These are phyloP conservation scores for Crotophaga sulcirostris DNA, from an alignment of 2,113 vertebrate species.

Conservation along the genomic window DNA sequence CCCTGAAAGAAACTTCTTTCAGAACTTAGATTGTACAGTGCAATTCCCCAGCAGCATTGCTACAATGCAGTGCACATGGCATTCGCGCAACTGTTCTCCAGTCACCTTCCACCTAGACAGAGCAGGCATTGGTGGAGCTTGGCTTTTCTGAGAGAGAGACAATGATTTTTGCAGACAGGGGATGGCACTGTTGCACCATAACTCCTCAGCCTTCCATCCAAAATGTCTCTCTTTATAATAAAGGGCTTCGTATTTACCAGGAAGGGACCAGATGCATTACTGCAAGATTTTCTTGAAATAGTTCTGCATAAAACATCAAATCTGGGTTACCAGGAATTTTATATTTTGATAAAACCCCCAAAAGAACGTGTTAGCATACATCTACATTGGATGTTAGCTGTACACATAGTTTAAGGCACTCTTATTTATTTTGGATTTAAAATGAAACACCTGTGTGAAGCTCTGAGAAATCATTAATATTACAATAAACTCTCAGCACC, in stretches of 20 bases:
- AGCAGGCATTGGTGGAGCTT: neutral
- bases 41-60: neutral
- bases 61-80: neutral
- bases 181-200: constrained; percentile 72
- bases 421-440: constrained; percentile 1
- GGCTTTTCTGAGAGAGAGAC: neutral
- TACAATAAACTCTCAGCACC: neutral
- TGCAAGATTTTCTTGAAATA: constrained; percentile 34
- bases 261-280: neutral
- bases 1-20: neutral
- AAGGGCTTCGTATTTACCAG: constrained; percentile 38
- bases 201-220: neutral
- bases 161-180: constrained; percentile 52
- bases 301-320: neutral
- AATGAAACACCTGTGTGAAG: neutral
- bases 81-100: neutral
- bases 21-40: neutral
- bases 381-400: neutral
- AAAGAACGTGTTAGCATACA: neutral
- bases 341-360: neutral
- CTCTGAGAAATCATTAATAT: neutral
- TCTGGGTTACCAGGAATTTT: neutral
- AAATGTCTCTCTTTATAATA: constrained; percentile 51
- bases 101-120: neutral
- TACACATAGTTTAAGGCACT: neutral